phyloP scores from a whole-genome alignment of 2,888 invertebrate species.

The Oligia strigilis region DNA sequence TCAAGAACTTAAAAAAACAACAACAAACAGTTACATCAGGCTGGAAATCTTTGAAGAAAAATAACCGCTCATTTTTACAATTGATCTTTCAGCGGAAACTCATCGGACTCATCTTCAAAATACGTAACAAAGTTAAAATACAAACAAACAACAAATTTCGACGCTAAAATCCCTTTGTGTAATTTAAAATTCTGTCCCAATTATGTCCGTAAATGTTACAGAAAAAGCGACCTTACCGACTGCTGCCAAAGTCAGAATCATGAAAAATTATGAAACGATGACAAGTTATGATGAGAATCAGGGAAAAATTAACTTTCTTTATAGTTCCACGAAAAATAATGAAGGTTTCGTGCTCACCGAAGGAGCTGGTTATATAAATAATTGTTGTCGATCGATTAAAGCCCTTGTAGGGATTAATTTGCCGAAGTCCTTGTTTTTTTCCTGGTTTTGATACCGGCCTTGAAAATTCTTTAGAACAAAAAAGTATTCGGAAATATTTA shows the following conservation, averaged over 20 bases:
- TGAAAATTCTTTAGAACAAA: slow-evolving; percentile 33
- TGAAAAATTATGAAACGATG: no score
- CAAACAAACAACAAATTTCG: slow-evolving; percentile 49
- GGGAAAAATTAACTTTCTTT: slow-evolving; percentile 71
- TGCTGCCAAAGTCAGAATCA: slow-evolving; percentile 62
- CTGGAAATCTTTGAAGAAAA: background rate
- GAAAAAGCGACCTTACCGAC: slow-evolving; percentile 46
- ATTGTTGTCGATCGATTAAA: slow-evolving; percentile 66
- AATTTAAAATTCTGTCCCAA: slow-evolving; percentile 66
- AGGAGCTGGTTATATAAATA: slow-evolving; percentile 62
- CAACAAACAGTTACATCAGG: no score
- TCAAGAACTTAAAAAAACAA: background rate
- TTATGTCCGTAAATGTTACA: slow-evolving; percentile 60
- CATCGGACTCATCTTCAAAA: slow-evolving; percentile 16
- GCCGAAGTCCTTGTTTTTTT: slow-evolving; percentile 33
- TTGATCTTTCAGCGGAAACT: slow-evolving; percentile 9
- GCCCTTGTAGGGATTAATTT: slow-evolving; percentile 63
- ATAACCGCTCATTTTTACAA: background rate
- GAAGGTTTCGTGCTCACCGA: slow-evolving; percentile 56
- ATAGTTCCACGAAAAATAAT: slow-evolving; percentile 69
- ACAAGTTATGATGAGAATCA: slow-evolving; percentile 39
- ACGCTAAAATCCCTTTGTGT: slow-evolving; percentile 59
- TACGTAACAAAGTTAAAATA: slow-evolving; percentile 39
- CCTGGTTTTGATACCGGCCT: slow-evolving; percentile 15
- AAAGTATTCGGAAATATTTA: background rate